These are phyloP conservation scores for Polydrusus pterygomalis DNA, from an alignment of 2,888 invertebrate species.

Conservation along the genomic window DNA sequence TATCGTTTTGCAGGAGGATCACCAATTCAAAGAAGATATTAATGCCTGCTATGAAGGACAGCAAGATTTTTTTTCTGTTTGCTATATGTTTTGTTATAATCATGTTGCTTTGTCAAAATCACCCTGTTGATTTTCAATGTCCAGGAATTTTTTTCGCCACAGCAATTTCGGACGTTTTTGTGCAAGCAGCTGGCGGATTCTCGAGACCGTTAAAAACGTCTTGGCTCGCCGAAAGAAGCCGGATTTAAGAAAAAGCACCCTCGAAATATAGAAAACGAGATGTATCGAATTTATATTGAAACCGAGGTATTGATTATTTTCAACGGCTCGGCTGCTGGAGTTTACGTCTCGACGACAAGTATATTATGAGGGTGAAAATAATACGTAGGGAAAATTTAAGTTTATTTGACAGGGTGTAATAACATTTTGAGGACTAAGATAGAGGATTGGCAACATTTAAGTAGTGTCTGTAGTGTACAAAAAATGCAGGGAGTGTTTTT, in stretches of 20 bases:
- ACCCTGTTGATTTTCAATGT: slow-evolving; percentile 9
- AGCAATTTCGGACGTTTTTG: slow-evolving; percentile 20
- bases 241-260: slow-evolving; percentile 55
- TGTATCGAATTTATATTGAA: slow-evolving; percentile 66
- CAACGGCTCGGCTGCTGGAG: slow-evolving; percentile 48
- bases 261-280: slow-evolving; percentile 67
- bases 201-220: slow-evolving; percentile 49
- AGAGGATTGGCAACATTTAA: too few species aligned
- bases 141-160: slow-evolving; percentile 10
- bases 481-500: too few species aligned
- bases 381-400: slow-evolving; percentile 17
- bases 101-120: background rate
- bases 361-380: slow-evolving; percentile 50
- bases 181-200: slow-evolving; percentile 28
- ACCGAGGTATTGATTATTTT: slow-evolving; percentile 53
- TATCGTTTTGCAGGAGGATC: too few species aligned
- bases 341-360: slow-evolving; percentile 46
- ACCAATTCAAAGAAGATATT: too few species aligned
- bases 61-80: too few species aligned
- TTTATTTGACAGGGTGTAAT: slow-evolving; percentile 23
- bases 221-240: slow-evolving; percentile 38
- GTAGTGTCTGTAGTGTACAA: too few species aligned
- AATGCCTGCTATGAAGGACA: too few species aligned
- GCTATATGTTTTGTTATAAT: too few species aligned
- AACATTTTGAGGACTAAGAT: background rate